Base-by-base conservation (phyloP, 2,113 vertebrate species). In the Dicerorhinus sumatrensis region DNA sequence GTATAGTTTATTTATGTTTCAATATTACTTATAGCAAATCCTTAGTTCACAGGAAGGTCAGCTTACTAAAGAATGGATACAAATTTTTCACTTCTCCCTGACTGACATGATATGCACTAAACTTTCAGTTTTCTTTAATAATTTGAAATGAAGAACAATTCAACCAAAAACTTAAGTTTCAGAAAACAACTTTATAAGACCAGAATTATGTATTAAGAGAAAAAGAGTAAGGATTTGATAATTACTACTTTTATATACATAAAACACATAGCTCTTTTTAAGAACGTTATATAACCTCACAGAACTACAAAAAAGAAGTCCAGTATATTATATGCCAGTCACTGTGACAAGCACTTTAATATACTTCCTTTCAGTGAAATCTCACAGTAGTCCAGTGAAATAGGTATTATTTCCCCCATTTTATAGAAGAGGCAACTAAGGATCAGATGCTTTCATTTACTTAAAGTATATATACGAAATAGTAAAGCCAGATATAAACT, bases 1-100 rank as follows among this genome's bases (percentile, higher is more conserved):
- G 73, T 90, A 80, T 46, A 80, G 12, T 69, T 56, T 67, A 70
- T 72, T 70, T 63, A 88, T 67, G 17, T 88, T 82, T 92, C 65
- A 87, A 86, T 81, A 81, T 87, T 36, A 89, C 83, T 87, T 87
- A 63, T 3, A 88, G 36, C 39, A 83, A 93, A 82, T 42, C 76
- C 33, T 81, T 76, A 39, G 69, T 63, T 93, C 33, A 89, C 7
- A 93, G 60, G 63, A 72, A 86, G 13, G 27, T 89, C 31, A 83
- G 51, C 7, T 69, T 82, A 62, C 33, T 83, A 62, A 96, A 88
- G 39, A 95, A 85, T 25, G 36, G 42, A 65, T n/a, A 77, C 27
- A 21, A 67, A 89, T 83, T 89, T 89, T 76, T 42, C 39, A 83
- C 83, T 82, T 82, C 51, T 82, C 21, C 25, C 21, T 65, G n/a